Percentiles rank a stretch among this genome's conserved stretches.
phyloP scores from a whole-genome alignment of 1,140 invertebrate genomes.

The Monochamus saltuarius region DNA sequence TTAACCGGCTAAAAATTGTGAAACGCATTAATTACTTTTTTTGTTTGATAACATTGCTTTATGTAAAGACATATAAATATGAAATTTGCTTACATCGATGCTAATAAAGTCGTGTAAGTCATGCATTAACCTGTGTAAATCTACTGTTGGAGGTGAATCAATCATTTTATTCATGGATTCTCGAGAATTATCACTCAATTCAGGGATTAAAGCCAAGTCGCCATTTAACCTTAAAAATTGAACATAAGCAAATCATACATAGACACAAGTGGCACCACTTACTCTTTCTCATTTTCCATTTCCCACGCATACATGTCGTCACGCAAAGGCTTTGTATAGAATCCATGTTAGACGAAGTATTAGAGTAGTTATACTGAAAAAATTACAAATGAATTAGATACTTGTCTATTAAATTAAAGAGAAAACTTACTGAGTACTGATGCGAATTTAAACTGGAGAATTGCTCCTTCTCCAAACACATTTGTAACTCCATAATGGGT shows the following conservation, averaged over 20 bases:
- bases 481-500: constrained; percentile 16
- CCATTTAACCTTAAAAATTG: constrained; percentile 20
- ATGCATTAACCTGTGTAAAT: constrained; percentile 12
- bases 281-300: constrained; percentile 19
- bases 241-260: not conserved
- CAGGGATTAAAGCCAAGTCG: constrained; percentile 20
- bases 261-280: not conserved
- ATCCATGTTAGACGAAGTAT: constrained; percentile 15
- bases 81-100: constrained; percentile 11
- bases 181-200: not conserved
- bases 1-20: no score
- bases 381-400: not conserved
- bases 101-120: constrained; percentile 15
- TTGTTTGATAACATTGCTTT: no score
- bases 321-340: constrained; percentile 7
- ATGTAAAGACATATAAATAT: no score
- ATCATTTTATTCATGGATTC: not conserved
- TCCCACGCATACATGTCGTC: constrained; percentile 22
- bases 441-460: constrained; percentile 19
- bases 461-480: constrained; percentile 19
- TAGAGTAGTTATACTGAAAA: constrained; percentile 20
- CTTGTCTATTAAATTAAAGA: not conserved
- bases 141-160: constrained; percentile 4
- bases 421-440: constrained; percentile 14
- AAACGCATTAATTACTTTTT: no score